phyloP scores from a whole-genome alignment of 2,888 invertebrate species.

The Muscina levida region DNA sequence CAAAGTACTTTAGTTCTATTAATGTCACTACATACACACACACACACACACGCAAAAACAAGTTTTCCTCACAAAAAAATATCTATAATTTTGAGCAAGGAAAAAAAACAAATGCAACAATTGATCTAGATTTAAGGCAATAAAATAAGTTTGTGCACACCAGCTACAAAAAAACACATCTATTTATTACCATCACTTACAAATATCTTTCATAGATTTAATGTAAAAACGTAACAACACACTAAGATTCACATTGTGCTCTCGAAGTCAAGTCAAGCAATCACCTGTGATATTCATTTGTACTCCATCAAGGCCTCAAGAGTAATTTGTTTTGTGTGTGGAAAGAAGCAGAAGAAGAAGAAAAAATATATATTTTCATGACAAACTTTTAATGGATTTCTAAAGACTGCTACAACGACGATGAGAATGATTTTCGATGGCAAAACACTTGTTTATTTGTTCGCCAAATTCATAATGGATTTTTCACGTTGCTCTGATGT shows the following conservation, averaged over 20 bases:
- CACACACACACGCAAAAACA: too few relatives aligned
- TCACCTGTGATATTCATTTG: constrained; percentile 9
- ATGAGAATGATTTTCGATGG: constrained; percentile 1
- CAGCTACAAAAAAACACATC: neutral
- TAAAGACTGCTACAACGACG: neutral
- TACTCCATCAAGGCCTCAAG: constrained; percentile 12
- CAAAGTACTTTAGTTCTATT: too few relatives aligned
- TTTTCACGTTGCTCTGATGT: too few relatives aligned
- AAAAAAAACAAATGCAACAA: neutral
- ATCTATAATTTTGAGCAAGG: neutral
- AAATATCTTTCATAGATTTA: neutral
- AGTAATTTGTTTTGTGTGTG: neutral
- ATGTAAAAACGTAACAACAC: neutral
- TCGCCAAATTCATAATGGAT: too few relatives aligned
- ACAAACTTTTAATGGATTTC: constrained; percentile 13
- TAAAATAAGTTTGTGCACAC: neutral
- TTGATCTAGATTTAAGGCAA: constrained; percentile 9
- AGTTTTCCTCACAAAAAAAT: constrained; percentile 3
- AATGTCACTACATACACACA: too few relatives aligned
- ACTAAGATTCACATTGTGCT: neutral
- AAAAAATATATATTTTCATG: neutral
- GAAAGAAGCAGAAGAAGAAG: too few relatives aligned
- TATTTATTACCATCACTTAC: constrained; percentile 7
- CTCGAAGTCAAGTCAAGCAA: constrained; percentile 4
- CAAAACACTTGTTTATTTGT: constrained; percentile 2